Base-by-base conservation (phyloP, 2,888 invertebrate genomes). In the Acanthacorydalis orientalis region DNA sequence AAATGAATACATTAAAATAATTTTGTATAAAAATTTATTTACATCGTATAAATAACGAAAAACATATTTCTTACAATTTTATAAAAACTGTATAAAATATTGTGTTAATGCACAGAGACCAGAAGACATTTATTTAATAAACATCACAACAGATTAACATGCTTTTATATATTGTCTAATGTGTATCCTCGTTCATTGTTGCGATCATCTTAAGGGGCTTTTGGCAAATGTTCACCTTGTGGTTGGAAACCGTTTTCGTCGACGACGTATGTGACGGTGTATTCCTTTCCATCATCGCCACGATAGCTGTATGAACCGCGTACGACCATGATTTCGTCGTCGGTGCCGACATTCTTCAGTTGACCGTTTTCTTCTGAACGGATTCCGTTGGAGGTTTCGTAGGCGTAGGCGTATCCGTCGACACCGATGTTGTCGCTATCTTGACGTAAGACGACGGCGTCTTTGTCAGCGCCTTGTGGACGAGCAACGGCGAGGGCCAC, bases 341-440 rank as follows among this genome's bases (percentile, higher is more conserved):
- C 69, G 4, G 61, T 51, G 1, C 70, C 71, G 1, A 50, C 48
- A 56, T 72, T 68, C 54, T 62, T 62, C 46, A 72, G 48, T 33
- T 46, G 47, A 1, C 60, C 73, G 1, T 56, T 1, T 48, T 65
- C 69, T 0, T 58, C 38, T 1, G 51, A 55, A 0, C 44, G 1
- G 41, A 60, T 67, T 43, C 69, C 70, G 51, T 72, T 64, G 51
- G 63, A 64, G 50, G 68, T 70, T 52, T 68, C 59, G 1, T 34
- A 53, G 0, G 66, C 69, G 54, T 73, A 78, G 52, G 64, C 72
- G 62, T 77, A 79, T 44, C 70, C 65, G 53, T 72, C 73, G 23
- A 72, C 59, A 44, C 74, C 75, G 49, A 66, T 67, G 51, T 76
- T 76, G 58, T 77, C 71, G 51, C 67, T 67, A 39, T 78, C 77